These are phyloP conservation scores for Malachius bipustulatus DNA, from an alignment of 2,888 invertebrate genomes.

Conservation along the genomic window DNA sequence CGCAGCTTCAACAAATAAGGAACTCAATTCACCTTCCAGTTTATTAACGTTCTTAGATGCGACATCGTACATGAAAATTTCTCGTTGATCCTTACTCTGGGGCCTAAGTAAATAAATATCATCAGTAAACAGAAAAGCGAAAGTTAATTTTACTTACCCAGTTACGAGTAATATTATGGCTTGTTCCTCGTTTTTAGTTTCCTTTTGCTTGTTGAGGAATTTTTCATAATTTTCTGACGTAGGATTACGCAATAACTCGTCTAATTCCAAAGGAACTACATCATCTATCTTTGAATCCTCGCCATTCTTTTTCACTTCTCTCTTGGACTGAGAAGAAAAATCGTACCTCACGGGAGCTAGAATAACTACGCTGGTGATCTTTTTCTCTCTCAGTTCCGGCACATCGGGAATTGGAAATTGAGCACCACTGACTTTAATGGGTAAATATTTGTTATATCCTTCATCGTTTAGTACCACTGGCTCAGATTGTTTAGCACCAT, in stretches of 20 bases:
- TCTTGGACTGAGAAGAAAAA: conserved; percentile 40
- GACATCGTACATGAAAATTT: too few relatives aligned
- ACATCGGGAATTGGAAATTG: conserved; percentile 76
- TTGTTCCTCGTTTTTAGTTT: conserved; percentile 61
- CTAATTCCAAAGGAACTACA: conserved; percentile 53
- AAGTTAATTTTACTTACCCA: conserved; percentile 57
- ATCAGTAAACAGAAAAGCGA: too few relatives aligned
- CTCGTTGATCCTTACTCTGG: too few relatives aligned
- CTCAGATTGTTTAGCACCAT: conserved; percentile 59
- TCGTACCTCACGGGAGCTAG: conserved; percentile 71
- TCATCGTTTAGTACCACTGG: conserved; percentile 63
- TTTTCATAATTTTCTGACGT: conserved; percentile 64
- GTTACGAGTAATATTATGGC: conserved; percentile 72
- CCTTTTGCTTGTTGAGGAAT: conserved; percentile 69
- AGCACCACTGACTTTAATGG: conserved; percentile 72
- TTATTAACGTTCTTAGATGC: too few relatives aligned
- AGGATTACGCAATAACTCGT: conserved; percentile 62
- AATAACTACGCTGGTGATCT: conserved; percentile 75
- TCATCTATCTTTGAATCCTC: conserved; percentile 35
- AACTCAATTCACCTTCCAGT: too few relatives aligned
- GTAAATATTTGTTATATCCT: conserved; percentile 72
- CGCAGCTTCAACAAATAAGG: too few relatives aligned
- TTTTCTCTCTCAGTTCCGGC: conserved; percentile 59
- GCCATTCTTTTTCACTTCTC: conserved; percentile 44
- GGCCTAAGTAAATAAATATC: too few relatives aligned